phyloP scores from a whole-genome alignment of 2,797 vertebrate genomes.

The Brotogeris chrysoptera region DNA sequence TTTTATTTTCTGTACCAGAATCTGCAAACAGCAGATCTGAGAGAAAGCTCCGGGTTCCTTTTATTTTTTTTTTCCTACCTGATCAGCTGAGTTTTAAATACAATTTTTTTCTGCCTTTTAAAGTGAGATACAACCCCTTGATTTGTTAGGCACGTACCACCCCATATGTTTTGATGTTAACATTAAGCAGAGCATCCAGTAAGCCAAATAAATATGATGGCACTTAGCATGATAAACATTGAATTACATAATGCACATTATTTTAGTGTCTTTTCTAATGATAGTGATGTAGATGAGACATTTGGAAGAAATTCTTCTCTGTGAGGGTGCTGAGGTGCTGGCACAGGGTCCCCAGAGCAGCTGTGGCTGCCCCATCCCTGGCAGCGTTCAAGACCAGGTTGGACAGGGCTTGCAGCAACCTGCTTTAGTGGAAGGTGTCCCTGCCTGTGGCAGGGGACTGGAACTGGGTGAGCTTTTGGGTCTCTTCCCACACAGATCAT shows the following conservation, averaged over 20 bases:
- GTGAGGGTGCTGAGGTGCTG: background rate
- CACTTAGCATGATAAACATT: background rate
- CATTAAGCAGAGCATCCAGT: background rate
- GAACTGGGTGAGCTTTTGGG: background rate
- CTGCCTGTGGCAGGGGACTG: background rate
- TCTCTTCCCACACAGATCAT: background rate
- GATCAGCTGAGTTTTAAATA: background rate
- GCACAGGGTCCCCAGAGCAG: background rate
- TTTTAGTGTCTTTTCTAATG: background rate
- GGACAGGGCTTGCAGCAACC: background rate
- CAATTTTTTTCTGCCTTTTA: background rate
- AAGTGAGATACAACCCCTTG: background rate
- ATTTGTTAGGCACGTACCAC: background rate
- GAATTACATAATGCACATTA: background rate
- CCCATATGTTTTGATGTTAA: background rate
- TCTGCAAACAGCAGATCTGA: background rate
- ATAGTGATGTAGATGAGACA: background rate
- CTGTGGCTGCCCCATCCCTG: background rate
- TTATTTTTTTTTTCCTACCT: background rate
- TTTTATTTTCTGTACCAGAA: background rate
- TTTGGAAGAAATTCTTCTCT: background rate
- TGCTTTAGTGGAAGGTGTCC: background rate
- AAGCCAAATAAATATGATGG: background rate
- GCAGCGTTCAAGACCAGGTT: background rate
- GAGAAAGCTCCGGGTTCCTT: background rate